Percentiles rank a stretch among this genome's conserved stretches.
Evolutionary conservation across 2,113 vertebrate species (phyloP).

Genomic region (Protomyctophum bolini): DNA sequence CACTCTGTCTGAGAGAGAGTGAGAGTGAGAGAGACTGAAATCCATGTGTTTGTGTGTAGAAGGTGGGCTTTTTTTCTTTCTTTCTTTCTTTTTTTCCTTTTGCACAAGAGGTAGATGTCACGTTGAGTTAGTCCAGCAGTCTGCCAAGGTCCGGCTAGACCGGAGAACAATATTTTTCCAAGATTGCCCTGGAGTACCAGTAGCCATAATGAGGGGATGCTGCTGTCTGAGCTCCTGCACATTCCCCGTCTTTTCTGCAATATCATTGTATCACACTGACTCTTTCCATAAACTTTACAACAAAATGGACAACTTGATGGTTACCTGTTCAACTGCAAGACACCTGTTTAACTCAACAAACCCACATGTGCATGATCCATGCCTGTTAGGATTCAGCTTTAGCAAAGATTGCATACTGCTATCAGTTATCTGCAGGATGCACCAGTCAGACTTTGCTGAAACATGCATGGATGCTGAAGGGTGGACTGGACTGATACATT

Average conservation of each 20-base stretch:
- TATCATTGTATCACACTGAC: not conserved
- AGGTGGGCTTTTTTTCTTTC: slow-evolving; percentile 37
- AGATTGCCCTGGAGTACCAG: slow-evolving; percentile 64
- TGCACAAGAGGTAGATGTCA: slow-evolving; percentile 55
- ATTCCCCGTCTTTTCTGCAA: slow-evolving; percentile 12
- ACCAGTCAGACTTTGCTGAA: slow-evolving; percentile 23
- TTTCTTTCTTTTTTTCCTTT: slow-evolving; percentile 24
- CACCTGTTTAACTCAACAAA: no score
- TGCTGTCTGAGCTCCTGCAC: slow-evolving; percentile 25
- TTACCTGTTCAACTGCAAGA: not conserved
- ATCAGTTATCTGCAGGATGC: slow-evolving; percentile 55
- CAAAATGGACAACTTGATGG: no score
- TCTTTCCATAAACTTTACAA: not conserved
- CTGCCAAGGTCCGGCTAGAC: slow-evolving; percentile 62
- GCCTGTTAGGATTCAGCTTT: not conserved
- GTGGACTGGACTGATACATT: slow-evolving; percentile 18
- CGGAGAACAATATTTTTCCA: slow-evolving; percentile 70
- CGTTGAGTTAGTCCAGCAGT: slow-evolving; percentile 66
- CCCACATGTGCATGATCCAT: not conserved
- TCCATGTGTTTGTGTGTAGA: slow-evolving; percentile 30
- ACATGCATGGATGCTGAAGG: slow-evolving; percentile 11
- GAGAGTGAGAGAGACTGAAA: slow-evolving; percentile 15
- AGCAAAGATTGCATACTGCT: slow-evolving; percentile 29
- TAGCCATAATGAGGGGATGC: slow-evolving; percentile 36
- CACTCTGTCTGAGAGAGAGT: not conserved